Evolutionary conservation across 1,140 invertebrate species (phyloP), one percentile per base, ranked within the genome.

Genomic region (Muscidifurax raptorellus): DNA sequence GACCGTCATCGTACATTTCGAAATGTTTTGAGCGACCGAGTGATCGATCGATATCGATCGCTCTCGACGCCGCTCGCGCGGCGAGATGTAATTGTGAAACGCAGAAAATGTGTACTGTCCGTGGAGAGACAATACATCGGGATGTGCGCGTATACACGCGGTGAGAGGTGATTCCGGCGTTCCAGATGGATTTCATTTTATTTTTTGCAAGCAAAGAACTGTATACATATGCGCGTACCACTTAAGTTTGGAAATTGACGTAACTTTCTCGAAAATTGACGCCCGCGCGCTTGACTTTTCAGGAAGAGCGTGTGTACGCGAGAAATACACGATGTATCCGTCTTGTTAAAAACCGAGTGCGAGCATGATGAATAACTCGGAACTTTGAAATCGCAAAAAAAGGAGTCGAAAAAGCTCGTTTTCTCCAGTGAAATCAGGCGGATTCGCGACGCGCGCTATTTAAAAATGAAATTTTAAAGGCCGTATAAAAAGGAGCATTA

Each of bases 241-340:
- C 74, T 52, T 52, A 28, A n/a, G 74, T 30, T 47, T 30, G 74
- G 40, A 76, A 59, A 78, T 66, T 78, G 76, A 78, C 76, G 64
- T 78, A n/a, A 78, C 77, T 79, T 79, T 79, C 77, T 67, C 59
- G 77, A 10, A 67, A 75, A 75, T 75, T 75, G 47, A 40, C 71
- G 30, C 7, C 25, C 72, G 32, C 10, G 27, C 27, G 3, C n/a
- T 2, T 27, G 36, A 18, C 13, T 76, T 44, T 76, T n/a, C 22
- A 52, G 75, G 47, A n/a, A 59, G 44, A 52, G 32, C 71, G 32
- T 22, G 30, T 13, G n/a, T 13, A n/a, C 69, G 12, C 2, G 22
- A 79, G 27, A 52, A 40, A 12, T 77, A 47, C 44, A 77, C 30
- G 32, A 67, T 40, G 59, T 66, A 4, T 36, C 18, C 13, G 77